Conservation (phyloP, 2,797 vertebrate genomes). For the Centropyge bicolor region DNA sequence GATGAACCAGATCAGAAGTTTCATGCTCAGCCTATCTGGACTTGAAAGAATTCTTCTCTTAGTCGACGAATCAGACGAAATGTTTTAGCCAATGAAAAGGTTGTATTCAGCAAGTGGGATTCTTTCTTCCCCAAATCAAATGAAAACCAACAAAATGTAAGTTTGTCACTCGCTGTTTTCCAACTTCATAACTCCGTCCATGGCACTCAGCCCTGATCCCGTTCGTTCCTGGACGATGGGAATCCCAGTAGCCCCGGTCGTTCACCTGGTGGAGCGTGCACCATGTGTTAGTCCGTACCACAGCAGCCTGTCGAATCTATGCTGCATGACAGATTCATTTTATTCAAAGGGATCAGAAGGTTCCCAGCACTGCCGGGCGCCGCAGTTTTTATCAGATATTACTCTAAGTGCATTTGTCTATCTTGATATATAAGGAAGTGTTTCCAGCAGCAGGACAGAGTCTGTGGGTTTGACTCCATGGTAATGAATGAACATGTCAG, state of each 20-base stretch:
- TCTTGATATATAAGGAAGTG: neutral
- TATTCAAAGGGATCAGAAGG: neutral
- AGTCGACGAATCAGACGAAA: neutral
- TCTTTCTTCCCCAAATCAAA: neutral
- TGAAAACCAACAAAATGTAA: neutral
- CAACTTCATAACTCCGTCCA: neutral
- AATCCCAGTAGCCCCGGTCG: no score
- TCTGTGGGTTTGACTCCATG: no score
- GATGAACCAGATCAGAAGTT: neutral
- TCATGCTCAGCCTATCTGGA: no score
- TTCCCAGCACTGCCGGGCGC: neutral
- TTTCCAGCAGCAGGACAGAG: neutral
- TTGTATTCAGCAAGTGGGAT: neutral
- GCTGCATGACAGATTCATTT: no score
- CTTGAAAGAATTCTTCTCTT: neutral
- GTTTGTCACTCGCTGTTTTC: no score
- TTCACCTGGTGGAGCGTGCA: no score
- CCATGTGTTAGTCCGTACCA: no score
- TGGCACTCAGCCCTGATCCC: neutral
- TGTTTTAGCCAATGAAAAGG: neutral
- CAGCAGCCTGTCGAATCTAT: no score
- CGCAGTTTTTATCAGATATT: neutral
- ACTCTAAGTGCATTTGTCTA: neutral
- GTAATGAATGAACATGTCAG: no score
- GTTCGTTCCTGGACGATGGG: neutral